phyloP scores from a whole-genome alignment of 2,888 invertebrate genomes.

The Trichopria drosophilae region DNA sequence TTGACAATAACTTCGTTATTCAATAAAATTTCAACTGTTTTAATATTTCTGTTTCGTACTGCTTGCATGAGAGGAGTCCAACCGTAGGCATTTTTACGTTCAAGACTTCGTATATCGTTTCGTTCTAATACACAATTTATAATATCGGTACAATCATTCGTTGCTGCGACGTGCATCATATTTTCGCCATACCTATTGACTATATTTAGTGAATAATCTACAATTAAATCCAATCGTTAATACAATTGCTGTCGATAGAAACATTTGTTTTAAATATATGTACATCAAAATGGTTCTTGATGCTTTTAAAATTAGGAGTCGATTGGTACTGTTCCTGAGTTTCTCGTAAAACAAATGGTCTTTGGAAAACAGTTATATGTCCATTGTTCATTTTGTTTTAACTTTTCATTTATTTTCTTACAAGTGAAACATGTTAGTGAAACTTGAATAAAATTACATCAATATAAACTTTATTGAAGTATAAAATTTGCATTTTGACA shows the following conservation, averaged over 20 bases:
- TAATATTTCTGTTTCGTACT: conserved; percentile 46
- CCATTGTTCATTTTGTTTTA: no score
- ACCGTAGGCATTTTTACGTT: conserved; percentile 51
- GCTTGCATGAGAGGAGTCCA: conserved; percentile 56
- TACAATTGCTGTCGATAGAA: not conserved
- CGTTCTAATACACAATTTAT: conserved; percentile 42
- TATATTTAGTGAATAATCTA: conserved; percentile 47
- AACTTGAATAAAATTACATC: no score
- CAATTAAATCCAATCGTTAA: conserved; percentile 6
- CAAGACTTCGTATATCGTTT: conserved; percentile 33
- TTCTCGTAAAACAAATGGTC: no score
- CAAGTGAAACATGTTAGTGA: no score
- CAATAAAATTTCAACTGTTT: conserved; percentile 46
- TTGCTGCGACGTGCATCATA: conserved; percentile 48
- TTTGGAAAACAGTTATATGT: no score
- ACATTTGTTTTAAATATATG: no score
- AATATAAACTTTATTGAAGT: no score
- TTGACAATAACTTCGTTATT: conserved; percentile 41
- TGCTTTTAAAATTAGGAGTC: no score
- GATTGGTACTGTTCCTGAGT: no score
- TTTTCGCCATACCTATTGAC: conserved; percentile 51
- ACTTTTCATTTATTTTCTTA: no score
- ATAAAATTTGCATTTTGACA: no score
- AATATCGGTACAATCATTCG: conserved; percentile 45
- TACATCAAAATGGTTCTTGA: no score